A percentile compares a stretch with the other conserved stretches of the same genome.
These are phyloP conservation scores for Pachypanchax playfairii DNA, from an alignment of 2,113 vertebrate genomes.

Conservation along the genomic window DNA sequence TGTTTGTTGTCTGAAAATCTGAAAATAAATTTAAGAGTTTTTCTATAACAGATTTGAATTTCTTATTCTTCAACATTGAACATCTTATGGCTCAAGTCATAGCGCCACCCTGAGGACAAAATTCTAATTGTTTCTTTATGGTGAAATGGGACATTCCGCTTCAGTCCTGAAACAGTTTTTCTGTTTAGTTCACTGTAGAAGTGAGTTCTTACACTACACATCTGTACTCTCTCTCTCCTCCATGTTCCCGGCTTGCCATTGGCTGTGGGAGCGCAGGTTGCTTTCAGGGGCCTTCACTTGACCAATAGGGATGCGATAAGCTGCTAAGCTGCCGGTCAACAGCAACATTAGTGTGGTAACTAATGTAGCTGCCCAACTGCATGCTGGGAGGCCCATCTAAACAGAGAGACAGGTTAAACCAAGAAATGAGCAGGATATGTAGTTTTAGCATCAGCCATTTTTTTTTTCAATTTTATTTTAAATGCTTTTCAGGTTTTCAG, in stretches of 20 bases:
- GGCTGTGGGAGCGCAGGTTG: conserved; percentile 50
- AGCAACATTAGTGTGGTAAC: conserved; percentile 69
- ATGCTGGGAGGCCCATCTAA: conserved; percentile 75
- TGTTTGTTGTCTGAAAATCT: no score
- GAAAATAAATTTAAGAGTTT: no score
- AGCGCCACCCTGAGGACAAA: conserved; percentile 17
- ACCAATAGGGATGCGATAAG: conserved; percentile 65
- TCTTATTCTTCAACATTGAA: no score
- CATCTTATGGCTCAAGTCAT: neutral
- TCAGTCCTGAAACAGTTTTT: no score
- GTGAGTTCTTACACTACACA: conserved; percentile 31
- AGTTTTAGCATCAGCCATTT: neutral
- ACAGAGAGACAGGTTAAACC: neutral
- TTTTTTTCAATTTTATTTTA: neutral
- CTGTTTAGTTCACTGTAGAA: neutral
- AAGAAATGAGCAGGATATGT: neutral
- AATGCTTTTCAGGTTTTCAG: neutral
- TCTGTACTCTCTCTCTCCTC: conserved; percentile 52
- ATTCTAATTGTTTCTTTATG: no score
- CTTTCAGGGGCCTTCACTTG: conserved; percentile 68
- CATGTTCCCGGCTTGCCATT: conserved; percentile 55
- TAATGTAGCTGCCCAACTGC: conserved; percentile 77
- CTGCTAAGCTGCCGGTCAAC: conserved; percentile 53
- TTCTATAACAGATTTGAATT: no score
- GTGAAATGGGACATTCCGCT: no score